Evolutionary conservation across 53 echinoderm and acorn worm genomes (phyloP), one percentile per base, ranked within the genome.

Genomic region (Patiria pectinifera): DNA sequence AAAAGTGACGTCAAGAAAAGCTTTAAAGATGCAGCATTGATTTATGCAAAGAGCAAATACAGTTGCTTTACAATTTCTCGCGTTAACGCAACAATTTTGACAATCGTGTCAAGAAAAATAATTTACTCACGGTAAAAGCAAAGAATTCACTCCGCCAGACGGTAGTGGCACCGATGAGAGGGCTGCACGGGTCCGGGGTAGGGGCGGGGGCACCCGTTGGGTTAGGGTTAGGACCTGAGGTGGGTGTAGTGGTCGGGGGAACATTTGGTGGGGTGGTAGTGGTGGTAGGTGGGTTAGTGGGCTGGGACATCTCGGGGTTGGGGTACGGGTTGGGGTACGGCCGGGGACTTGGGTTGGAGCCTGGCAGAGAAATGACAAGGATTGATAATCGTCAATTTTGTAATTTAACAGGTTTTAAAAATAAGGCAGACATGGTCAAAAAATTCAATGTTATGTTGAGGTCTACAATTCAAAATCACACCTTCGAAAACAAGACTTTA

Each of bases 51-150:
- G 24, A 7, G 53, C 53, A 53, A 53, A 53, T 35, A 35, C 5
- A 53, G 53, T 8, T 53, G 6, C 53, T 5, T 53, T 53, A 6
- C 5, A 8, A 53, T 53, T 53, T 53, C 53, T 8, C 8, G 53
- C 5, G 53, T 8, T 35, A 35, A 53, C 53, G 6, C 5, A 53
- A 53, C 53, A 53, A 8, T 53, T 53, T 53, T 53, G 53, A 53
- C 53, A 53, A 53, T 53, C 53, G 53, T 53, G 16, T 44, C 14
- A 16, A 48, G 83, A 2, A 59, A 58, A 5, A 19, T 59, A 78
- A 44, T 23, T 2, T 78, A 69, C 92, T 92, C 84, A 95, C 95
- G 70, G 89, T 92, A 61, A 95, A 95, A 61, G 89, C 89, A 75
- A 93, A 93, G 23, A 93, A 77, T 84, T 95, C 93, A 0, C 85